Conservation (phyloP, 2,113 vertebrate species). For the Mirza zaza region DNA sequence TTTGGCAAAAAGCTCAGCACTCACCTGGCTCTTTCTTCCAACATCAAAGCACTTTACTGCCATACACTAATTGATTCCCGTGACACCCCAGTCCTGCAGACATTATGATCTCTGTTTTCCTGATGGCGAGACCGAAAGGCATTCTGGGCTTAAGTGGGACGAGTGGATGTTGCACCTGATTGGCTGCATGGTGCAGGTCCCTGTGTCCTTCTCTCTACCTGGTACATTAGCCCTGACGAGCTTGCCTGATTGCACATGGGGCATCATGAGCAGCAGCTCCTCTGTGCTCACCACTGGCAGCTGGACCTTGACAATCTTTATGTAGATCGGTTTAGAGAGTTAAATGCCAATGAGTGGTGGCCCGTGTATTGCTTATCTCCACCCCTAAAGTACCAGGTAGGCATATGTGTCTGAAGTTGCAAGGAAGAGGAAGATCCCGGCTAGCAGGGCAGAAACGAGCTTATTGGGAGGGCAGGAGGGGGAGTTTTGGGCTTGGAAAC, state of each 20-base stretch:
- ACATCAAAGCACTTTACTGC: conserved; percentile 16
- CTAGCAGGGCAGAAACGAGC: not conserved
- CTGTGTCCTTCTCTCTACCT: not conserved
- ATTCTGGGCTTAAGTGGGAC: not conserved
- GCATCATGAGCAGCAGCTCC: not conserved
- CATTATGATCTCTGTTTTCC: conserved; percentile 11
- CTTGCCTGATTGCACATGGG: not conserved
- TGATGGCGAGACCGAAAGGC: not conserved
- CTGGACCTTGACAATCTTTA: not conserved
- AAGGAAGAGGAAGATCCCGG: not conserved
- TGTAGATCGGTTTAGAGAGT: not conserved
- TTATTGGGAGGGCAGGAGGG: not conserved
- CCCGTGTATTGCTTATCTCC: not conserved
- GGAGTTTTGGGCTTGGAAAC: not conserved
- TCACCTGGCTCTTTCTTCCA: conserved; percentile 28
- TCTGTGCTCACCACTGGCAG: not conserved
- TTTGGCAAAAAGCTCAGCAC: conserved; percentile 45
- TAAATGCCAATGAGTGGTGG: not conserved
- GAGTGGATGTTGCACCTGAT: not conserved
- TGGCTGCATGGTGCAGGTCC: not conserved
- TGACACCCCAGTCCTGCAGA: not conserved
- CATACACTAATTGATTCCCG: not conserved
- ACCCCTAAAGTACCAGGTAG: not conserved
- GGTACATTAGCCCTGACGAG: not conserved
- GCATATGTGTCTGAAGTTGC: not conserved